Evolutionary conservation across 2,888 invertebrate species (phyloP).

Genomic region (Melitaea athalia): DNA sequence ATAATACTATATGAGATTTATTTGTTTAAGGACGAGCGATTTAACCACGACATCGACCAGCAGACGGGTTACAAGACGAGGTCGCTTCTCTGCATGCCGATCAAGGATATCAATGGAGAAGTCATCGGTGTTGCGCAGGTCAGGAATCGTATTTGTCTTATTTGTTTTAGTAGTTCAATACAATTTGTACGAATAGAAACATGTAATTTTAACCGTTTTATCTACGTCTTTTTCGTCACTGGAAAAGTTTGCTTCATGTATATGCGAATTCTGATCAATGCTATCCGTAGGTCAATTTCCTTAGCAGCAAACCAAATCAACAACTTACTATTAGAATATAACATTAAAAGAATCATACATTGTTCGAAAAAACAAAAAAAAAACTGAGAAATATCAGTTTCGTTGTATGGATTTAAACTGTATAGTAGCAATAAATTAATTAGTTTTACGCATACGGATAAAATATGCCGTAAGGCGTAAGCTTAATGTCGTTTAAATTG

Average conservation of each 20-base stretch:
- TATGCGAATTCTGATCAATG: too few relatives aligned
- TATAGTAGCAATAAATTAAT: neutral
- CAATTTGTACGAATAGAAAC: too few relatives aligned
- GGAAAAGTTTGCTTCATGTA: too few relatives aligned
- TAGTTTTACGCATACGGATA: neutral
- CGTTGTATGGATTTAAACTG: neutral
- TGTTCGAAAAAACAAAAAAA: neutral
- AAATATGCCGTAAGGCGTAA: neutral
- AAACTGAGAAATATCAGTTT: neutral
- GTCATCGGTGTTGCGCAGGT: conserved; percentile 98
- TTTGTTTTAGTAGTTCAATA: neutral
- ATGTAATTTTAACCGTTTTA: too few relatives aligned
- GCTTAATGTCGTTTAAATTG: conserved; percentile 4
- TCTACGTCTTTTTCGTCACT: too few relatives aligned
- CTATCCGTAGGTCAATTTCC: too few relatives aligned
- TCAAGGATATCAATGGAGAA: conserved; percentile 96
- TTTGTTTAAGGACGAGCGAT: conserved; percentile 83
- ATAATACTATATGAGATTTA: too few relatives aligned
- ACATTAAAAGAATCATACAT: too few relatives aligned
- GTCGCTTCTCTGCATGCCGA: conserved; percentile 97
- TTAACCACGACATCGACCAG: conserved; percentile 96
- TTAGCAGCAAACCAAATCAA: too few relatives aligned
- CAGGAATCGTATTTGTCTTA: neutral
- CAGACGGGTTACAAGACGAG: conserved; percentile 96
- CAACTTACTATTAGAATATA: too few relatives aligned